phyloP scores from a whole-genome alignment of 1,140 invertebrate genomes.

The Agrypnia vestita region DNA sequence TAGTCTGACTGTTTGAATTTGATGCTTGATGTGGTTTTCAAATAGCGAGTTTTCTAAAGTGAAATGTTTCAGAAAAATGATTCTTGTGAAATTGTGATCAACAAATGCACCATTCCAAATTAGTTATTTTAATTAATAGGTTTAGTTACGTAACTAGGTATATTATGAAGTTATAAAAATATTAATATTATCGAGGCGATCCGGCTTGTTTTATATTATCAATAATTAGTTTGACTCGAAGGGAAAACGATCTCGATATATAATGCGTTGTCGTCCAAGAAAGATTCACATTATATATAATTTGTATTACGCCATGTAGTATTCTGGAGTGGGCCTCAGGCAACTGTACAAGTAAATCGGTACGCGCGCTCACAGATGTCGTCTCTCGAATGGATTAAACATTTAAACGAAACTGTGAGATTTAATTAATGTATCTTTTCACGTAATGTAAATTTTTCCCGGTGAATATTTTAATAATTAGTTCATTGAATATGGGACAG shows the following conservation, averaged over 20 bases:
- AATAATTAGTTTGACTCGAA: neutral
- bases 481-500: too few species aligned
- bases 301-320: too few species aligned
- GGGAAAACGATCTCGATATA: neutral
- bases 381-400: too few species aligned
- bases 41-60: neutral
- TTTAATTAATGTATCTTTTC: too few species aligned
- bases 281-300: too few species aligned
- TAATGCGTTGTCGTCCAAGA: neutral
- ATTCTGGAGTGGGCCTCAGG: too few species aligned
- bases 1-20: conserved; percentile 83
- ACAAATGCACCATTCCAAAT: conserved; percentile 60
- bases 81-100: conserved; percentile 49
- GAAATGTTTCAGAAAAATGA: conserved; percentile 36
- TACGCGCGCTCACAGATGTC: too few species aligned
- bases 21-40: neutral
- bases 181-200: neutral
- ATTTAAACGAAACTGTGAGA: too few species aligned
- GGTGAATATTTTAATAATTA: too few species aligned
- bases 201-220: neutral
- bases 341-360: too few species aligned
- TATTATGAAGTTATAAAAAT: neutral
- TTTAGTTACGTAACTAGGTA: conserved; percentile 14
- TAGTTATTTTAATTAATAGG: conserved; percentile 42
- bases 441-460: too few species aligned